Conservation (phyloP, 2,113 vertebrate species). For the Elaphurus davidianus region DNA sequence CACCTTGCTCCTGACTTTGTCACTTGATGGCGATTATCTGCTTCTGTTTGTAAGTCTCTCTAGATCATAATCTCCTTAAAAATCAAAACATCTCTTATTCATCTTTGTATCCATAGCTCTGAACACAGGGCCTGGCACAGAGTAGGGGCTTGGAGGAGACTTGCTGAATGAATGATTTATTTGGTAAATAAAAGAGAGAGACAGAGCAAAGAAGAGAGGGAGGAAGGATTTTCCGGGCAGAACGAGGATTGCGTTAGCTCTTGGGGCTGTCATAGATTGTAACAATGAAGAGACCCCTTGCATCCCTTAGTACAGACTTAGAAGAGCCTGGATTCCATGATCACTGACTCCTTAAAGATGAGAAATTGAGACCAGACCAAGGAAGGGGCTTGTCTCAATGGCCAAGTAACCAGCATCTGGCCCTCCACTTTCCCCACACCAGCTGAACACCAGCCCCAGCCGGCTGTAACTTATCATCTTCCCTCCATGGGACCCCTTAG, state of each 20-base stretch:
- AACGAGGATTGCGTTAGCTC: not conserved
- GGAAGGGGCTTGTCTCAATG: not conserved
- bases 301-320: not conserved
- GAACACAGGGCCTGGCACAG: not conserved
- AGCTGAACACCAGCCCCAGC: slow-evolving; percentile 61
- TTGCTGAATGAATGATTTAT: not conserved
- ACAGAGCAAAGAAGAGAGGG: not conserved
- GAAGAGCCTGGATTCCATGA: not conserved
- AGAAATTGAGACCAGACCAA: not conserved
- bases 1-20: not conserved
- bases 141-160: not conserved
- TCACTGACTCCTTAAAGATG: not conserved
- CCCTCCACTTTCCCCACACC: slow-evolving; percentile 62
- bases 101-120: not conserved
- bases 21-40: not conserved
- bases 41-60: not conserved
- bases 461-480: slow-evolving; percentile 52
- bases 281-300: not conserved
- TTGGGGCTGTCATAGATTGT: not conserved
- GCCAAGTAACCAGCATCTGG: slow-evolving; percentile 41
- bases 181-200: not conserved
- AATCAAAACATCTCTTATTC: not conserved
- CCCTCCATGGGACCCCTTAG: slow-evolving; percentile 51
- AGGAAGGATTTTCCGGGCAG: not conserved
- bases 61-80: not conserved